Conservation (phyloP, 2,888 invertebrate species). For the Andrena chrysosceles region DNA sequence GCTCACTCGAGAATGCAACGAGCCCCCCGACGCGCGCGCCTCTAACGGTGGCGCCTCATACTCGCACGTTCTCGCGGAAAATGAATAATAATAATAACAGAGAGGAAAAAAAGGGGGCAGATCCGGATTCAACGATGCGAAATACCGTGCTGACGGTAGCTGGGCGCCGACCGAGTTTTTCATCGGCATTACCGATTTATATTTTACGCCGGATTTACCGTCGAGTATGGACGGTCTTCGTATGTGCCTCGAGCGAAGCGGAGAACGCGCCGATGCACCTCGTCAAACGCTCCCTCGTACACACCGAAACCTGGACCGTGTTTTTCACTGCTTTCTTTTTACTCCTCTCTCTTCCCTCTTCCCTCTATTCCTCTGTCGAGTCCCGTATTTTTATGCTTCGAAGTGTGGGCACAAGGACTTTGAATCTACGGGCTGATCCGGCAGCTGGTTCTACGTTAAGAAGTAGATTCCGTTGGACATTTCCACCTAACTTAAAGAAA, state of each 20-base stretch:
- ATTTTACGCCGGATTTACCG: conserved; percentile 70
- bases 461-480: too few species aligned
- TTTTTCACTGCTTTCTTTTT: conserved; percentile 49
- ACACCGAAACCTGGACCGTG: conserved; percentile 36
- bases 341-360: neutral
- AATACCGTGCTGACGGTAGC: conserved; percentile 49
- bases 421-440: too few species aligned
- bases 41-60: neutral
- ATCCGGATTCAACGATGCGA: conserved; percentile 48
- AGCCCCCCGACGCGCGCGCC: neutral
- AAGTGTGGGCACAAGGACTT: neutral
- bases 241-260: conserved; percentile 49
- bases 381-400: neutral
- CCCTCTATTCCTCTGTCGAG: neutral
- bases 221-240: conserved; percentile 62
- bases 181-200: conserved; percentile 71
- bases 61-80: conserved; percentile 22
- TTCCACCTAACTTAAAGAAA: too few species aligned
- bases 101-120: neutral
- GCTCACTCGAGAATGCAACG: conserved; percentile 8
- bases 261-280: conserved; percentile 55
- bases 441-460: too few species aligned
- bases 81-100: conserved; percentile 37
- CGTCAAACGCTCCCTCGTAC: conserved; percentile 59
- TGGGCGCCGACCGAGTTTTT: conserved; percentile 63